These are phyloP conservation scores for Glaucidium brasilianum DNA, from an alignment of 2,113 vertebrate species.

Conservation along the genomic window DNA sequence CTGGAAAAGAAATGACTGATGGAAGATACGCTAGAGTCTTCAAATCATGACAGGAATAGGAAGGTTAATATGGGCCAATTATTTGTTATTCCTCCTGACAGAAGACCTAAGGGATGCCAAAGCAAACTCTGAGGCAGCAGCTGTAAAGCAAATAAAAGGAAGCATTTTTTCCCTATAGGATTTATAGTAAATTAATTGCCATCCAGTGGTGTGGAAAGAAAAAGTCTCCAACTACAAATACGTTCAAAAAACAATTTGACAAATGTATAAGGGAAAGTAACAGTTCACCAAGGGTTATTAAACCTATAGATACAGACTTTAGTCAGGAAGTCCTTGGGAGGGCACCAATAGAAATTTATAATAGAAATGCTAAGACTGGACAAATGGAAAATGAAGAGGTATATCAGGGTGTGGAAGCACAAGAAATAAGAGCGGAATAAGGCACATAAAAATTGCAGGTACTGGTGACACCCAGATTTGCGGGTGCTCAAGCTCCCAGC, in stretches of 20 bases:
- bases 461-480: background rate
- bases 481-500: background rate
- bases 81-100: slow-evolving; percentile 17
- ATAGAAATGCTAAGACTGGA: background rate
- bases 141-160: slow-evolving; percentile 7
- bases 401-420: background rate
- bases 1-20: background rate
- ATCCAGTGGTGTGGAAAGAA: background rate
- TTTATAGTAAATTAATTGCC: background rate
- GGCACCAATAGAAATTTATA: background rate
- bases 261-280: background rate
- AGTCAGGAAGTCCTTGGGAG: background rate
- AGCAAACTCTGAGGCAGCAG: background rate
- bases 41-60: background rate
- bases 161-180: background rate
- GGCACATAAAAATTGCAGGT: background rate
- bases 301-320: background rate
- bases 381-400: background rate
- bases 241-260: background rate
- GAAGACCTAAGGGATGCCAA: background rate
- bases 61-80: background rate
- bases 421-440: background rate
- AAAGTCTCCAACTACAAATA: background rate
- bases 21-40: background rate
- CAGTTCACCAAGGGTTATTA: background rate